Conservation (phyloP, 2,888 invertebrate genomes). For the Tinea pellionella region DNA sequence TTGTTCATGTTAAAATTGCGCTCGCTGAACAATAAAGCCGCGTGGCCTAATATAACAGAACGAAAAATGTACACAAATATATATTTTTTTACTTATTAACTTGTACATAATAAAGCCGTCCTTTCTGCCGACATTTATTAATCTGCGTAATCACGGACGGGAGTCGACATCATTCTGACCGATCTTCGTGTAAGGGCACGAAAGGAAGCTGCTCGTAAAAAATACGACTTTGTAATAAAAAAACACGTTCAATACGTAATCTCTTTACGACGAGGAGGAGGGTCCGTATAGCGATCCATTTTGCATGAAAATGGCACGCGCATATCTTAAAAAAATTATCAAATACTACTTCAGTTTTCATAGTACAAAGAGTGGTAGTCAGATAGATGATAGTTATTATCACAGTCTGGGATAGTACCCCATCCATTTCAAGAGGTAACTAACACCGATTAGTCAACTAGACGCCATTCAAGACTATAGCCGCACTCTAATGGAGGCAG, state of each 20-base stretch:
- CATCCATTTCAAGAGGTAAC: no score
- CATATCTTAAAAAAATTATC: not conserved
- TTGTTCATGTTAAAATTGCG: not conserved
- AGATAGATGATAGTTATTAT: no score
- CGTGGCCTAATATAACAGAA: not conserved
- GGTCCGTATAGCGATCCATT: not conserved
- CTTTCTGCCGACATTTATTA: slow-evolving; percentile 13
- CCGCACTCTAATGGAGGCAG: no score
- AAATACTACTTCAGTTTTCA: not conserved
- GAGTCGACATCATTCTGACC: slow-evolving; percentile 8
- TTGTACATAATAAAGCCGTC: not conserved
- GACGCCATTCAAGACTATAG: no score
- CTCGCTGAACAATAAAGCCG: not conserved
- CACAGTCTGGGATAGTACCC: no score
- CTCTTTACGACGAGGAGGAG: slow-evolving; percentile 1
- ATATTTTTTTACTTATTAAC: not conserved
- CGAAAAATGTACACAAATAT: not conserved
- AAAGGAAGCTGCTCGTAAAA: slow-evolving; percentile 11
- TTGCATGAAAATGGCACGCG: slow-evolving; percentile 1
- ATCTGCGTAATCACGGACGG: slow-evolving; percentile 13
- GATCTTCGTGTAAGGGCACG: slow-evolving; percentile 8
- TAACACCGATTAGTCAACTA: no score
- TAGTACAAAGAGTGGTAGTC: no score
- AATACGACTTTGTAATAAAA: slow-evolving; percentile 13
- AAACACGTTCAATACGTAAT: slow-evolving; percentile 13